Base-by-base conservation (phyloP, 1,140 invertebrate species). In the Chironomus striatipennis region DNA sequence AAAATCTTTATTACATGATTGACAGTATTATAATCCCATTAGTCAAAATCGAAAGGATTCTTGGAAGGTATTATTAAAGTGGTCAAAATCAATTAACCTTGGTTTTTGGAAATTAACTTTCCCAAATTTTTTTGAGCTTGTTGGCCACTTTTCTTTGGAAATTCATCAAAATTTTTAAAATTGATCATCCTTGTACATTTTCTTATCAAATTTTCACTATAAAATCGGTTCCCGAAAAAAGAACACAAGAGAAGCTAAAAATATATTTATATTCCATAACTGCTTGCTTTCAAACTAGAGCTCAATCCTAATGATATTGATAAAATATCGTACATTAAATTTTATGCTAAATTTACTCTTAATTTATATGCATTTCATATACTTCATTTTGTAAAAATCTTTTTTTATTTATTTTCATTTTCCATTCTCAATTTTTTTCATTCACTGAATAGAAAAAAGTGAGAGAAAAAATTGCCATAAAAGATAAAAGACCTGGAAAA, bases 301-400 rank as follows among this genome's bases (percentile, higher is more conserved):
- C 65, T 20, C 17, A 70, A 21, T 70, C 65, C 65, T 70, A 70
- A 20, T 70, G 17, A 70, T 70, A 70, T 70, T 70, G 65, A 70
- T 70, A 70, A 70, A 70, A 70, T 70, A 70, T 70, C 65, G 65
- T 70, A 70, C 20, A 70, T 70, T 70, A 70, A 21, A 70, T 70
- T 70, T 70, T 70, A 70, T 70, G 65, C 65, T 70, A 70, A 70
- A 20, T 70, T 70, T 70, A 21, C 18, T 70, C 65, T 70, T 21
- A 70, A 57, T 57, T 57, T 57, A 57, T n/a, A 57, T 57, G 47
- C 47, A 57, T 57, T 57, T 57, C n/a, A n/a, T 57, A 57, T 57
- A n/a, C n/a, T 57, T n/a, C 12, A 57, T 57, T 57, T 57, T 57
- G 8, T 47, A 10, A 9, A 47, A 47, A 10, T 9, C 43, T 47